Evolutionary conservation across 2,888 invertebrate species (phyloP).

Genomic region (Steromphala cineraria): DNA sequence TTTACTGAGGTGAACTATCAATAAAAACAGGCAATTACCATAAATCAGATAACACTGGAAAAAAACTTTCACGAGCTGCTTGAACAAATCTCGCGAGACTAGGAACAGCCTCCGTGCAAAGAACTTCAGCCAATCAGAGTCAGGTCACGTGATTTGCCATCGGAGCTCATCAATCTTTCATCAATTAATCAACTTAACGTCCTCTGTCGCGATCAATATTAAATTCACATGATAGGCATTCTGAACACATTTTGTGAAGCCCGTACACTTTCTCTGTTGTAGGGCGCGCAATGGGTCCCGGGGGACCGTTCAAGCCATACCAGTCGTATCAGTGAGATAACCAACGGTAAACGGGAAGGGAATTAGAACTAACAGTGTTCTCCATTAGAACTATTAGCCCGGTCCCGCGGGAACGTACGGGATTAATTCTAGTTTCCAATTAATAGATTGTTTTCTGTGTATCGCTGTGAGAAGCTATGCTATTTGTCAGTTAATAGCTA

Average conservation of each 20-base stretch:
- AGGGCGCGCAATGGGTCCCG: background rate
- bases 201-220: constrained; percentile 5
- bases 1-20: background rate
- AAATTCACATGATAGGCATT: constrained; percentile 14
- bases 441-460: constrained; percentile 28
- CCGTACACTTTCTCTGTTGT: background rate
- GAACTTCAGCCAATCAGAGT: constrained; percentile 4
- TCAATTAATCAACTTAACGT: constrained; percentile 25
- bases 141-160: constrained; percentile 13
- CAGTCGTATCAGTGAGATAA: constrained; percentile 14
- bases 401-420: constrained; percentile 11
- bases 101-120: background rate
- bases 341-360: constrained; percentile 11
- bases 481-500: constrained; percentile 24
- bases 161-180: constrained; percentile 19
- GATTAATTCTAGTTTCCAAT: constrained; percentile 24
- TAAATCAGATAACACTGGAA: background rate
- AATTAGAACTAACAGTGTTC: constrained; percentile 8
- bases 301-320: background rate
- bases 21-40: constrained; percentile 5
- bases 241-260: background rate
- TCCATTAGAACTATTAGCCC: constrained; percentile 31
- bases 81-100: background rate
- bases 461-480: background rate
- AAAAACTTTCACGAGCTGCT: background rate